Conservation (phyloP, 2,888 invertebrate species). For the Microctonus brassicae region DNA sequence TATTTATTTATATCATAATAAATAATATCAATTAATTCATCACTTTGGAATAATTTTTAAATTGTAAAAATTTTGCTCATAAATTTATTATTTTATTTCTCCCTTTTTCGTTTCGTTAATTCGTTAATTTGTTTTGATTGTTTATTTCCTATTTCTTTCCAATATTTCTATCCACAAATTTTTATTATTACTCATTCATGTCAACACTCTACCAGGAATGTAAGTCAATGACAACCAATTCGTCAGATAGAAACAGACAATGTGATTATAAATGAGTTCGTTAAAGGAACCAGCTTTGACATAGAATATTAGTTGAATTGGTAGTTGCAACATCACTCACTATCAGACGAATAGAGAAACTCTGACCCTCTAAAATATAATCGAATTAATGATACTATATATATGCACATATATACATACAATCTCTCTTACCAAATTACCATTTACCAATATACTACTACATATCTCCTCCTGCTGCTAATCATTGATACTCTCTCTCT, state of each 20-base stretch:
- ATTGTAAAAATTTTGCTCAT: no score
- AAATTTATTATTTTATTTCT: no score
- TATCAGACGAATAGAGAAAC: background rate
- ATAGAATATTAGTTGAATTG: background rate
- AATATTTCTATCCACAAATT: no score
- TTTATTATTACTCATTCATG: no score
- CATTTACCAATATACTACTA: conserved; percentile 9
- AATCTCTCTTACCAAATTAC: conserved; percentile 11
- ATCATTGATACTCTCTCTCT: conserved; percentile 3
- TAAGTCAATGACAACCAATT: conserved; percentile 11
- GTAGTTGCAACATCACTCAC: background rate
- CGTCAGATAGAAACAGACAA: background rate
- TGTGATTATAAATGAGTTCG: conserved; percentile 17
- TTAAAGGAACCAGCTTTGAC: background rate
- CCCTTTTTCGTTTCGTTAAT: no score
- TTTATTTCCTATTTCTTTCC: no score
- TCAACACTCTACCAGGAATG: no score
- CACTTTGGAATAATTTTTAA: no score
- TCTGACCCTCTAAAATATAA: background rate
- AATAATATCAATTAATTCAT: no score
- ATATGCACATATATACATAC: background rate
- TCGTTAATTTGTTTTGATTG: no score
- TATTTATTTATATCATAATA: no score
- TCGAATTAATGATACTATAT: background rate
- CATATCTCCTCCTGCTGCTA: conserved; percentile 17